Conservation (phyloP, 2,113 vertebrate genomes). For the Crypturellus undulatus region DNA sequence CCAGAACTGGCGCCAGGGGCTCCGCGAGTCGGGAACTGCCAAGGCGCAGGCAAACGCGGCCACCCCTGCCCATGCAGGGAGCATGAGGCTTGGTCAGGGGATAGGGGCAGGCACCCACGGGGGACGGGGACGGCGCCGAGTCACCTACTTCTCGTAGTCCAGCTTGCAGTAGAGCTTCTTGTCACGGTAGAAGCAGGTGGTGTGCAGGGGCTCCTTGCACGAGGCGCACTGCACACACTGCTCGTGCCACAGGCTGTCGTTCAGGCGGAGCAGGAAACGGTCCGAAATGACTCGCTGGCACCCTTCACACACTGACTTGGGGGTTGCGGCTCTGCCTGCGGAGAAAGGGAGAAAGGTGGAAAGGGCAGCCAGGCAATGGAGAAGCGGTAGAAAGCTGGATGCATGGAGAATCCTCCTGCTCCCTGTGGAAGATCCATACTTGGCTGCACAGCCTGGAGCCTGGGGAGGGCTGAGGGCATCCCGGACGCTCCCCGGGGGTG, state of each 20-base stretch:
- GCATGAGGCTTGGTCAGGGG: background rate
- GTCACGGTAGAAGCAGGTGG: constrained; percentile 93
- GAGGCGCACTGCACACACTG: constrained; percentile 89
- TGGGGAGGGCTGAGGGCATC: background rate
- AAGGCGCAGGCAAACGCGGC: background rate
- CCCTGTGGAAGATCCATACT: background rate
- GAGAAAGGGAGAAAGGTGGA: constrained; percentile 3
- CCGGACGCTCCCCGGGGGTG: too few species aligned
- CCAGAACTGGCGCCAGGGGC: background rate
- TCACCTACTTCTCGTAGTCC: constrained; percentile 93
- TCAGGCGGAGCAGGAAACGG: constrained; percentile 92
- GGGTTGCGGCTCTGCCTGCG: constrained; percentile 81
- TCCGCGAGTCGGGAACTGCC: rapidly evolving
- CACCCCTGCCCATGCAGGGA: rapidly evolving
- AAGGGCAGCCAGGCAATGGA: background rate
- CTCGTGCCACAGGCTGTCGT: constrained; percentile 93
- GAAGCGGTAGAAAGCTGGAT: background rate
- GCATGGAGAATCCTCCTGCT: background rate
- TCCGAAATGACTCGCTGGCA: constrained; percentile 91
- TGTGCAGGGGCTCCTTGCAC: constrained; percentile 89
- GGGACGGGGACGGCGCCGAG: too few species aligned
- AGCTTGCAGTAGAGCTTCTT: constrained; percentile 94
- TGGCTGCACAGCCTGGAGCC: background rate
- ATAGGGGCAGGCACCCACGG: background rate
- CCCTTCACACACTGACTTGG: constrained; percentile 88